Base-by-base conservation (phyloP, 2,888 invertebrate species). In the Chymomyza fuscimana region DNA sequence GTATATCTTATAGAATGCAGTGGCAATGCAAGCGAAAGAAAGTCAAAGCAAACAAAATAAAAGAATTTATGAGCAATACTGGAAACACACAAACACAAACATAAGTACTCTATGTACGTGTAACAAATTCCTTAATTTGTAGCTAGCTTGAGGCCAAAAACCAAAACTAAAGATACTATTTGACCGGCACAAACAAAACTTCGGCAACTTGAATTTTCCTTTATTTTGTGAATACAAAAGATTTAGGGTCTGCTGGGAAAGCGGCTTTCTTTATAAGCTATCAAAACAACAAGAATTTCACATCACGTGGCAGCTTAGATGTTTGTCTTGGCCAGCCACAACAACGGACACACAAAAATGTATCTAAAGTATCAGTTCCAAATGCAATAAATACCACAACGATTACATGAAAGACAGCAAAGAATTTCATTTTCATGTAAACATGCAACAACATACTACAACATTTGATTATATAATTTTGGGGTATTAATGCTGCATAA, bases 391-490 rank as follows among this genome's bases (percentile, higher is more conserved):
- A 67, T 40, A 52, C 67, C 67, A 67, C 36, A 67, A 40, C 25
- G 67, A 74, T 70, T 79, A 79, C 74, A 72, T 77, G 77, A 29
- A 67, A 51, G 60, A 69, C 75, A 65, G 65, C 75, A 32, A 73
- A 65, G 81, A 78, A 77, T 76, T 73, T 70, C 54, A 6, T 46
- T 60, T 64, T 29, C 62, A 15, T 74, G 67, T 72, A 64, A 25
- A 64, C 61, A 60, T 40, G 56, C 12, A 19, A 10, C 16, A 2
- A 58, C 58, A 19, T 56, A 70, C 66, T 22, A 82, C 82, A 78
- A 65, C 73, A 71, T 78, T 82, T 86, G 84, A 82, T 84, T 84
- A 77, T 67, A 77, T 82, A 86, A 86, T 84, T 77, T 67, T 16
- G 9, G 51, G 19, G 22, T 16, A 54, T 54, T 54, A 46, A 46